These are phyloP conservation scores for Cyprinodon tularosa DNA, from an alignment of 2,113 vertebrate species.

Conservation along the genomic window DNA sequence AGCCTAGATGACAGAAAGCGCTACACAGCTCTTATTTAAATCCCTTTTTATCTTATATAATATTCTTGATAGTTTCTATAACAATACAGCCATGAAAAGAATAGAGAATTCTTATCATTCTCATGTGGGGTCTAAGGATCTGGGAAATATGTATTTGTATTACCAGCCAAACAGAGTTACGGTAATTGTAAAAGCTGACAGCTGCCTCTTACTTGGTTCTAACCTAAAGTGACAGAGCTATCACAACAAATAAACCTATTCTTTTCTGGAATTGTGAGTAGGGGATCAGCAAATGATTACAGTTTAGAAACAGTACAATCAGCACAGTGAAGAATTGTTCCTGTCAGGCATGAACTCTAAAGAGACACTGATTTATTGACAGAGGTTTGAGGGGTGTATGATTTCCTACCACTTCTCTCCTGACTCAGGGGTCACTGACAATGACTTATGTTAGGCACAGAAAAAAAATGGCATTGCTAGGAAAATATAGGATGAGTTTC, in stretches of 20 bases:
- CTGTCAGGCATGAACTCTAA: slow-evolving; percentile 36
- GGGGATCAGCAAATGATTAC: background rate
- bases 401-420: slow-evolving; percentile 59
- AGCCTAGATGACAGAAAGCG: too few species aligned
- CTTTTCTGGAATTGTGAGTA: background rate
- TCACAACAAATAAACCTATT: background rate
- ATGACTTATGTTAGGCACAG: slow-evolving; percentile 65
- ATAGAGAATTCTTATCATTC: background rate
- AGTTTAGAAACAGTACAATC: background rate
- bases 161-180: background rate
- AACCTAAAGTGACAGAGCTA: background rate
- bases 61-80: background rate
- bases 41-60: background rate
- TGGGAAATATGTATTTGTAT: background rate
- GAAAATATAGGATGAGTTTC: slow-evolving; percentile 58
- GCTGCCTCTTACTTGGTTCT: background rate
- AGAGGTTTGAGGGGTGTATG: slow-evolving; percentile 52
- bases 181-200: background rate
- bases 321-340: slow-evolving; percentile 14
- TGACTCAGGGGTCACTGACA: slow-evolving; percentile 66
- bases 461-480: slow-evolving; percentile 46
- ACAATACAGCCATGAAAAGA: background rate
- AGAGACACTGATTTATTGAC: slow-evolving; percentile 64
- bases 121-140: background rate
- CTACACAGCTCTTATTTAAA: too few species aligned